Base-by-base conservation (phyloP, 2,797 vertebrate species). In the Pteropus rufus region DNA sequence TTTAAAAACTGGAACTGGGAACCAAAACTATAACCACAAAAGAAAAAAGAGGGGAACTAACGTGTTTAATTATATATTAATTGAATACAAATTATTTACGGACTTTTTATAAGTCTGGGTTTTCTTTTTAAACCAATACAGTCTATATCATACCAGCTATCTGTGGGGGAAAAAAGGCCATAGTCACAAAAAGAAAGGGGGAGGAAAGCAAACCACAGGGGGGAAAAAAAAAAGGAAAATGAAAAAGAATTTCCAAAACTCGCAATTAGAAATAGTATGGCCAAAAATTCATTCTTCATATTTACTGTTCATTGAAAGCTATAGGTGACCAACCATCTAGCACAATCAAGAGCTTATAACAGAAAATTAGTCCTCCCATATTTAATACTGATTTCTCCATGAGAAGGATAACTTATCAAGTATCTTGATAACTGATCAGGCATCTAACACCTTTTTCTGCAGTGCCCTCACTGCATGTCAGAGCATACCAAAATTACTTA, bases 41-140 rank as follows among this genome's bases (percentile, higher is more conserved):
- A 85, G 44, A 93, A 82, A 91, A 60, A 91, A 72, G 34, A 39
- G 73, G 46, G 49, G 84, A 80, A 92, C 85, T 58, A 54, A 77
- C 88, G 96, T 91, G 76, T 80, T 60, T 67, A 93, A 95, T 70
- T 81, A 85, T 52, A 39, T 75, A 87, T 88, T 95, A 85, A 96
- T 92, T 54, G 84, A 92, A 58, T 46, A 76, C 46, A 90, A 83
- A 44, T 73, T 81, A 80, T 83, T 36, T 82, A 39, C 56, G 34
- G 29, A 14, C 15, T 49, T 81, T 85, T 77, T 67, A 16, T 46
- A 81, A 89, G 85, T 64, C 52, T 62, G 31, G 16, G 39, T 64
- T 96, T 96, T 82, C 54, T 93, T 97, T 87, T 95, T 90, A 67
- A 95, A 87, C 58, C 79, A 85, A 31, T 58, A 41, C 84, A 39